Percentiles rank a stretch among this genome's conserved stretches.
These are phyloP conservation scores for Artemia sp. DNA, from an alignment of 2,888 invertebrate species.

Conservation along the genomic window DNA sequence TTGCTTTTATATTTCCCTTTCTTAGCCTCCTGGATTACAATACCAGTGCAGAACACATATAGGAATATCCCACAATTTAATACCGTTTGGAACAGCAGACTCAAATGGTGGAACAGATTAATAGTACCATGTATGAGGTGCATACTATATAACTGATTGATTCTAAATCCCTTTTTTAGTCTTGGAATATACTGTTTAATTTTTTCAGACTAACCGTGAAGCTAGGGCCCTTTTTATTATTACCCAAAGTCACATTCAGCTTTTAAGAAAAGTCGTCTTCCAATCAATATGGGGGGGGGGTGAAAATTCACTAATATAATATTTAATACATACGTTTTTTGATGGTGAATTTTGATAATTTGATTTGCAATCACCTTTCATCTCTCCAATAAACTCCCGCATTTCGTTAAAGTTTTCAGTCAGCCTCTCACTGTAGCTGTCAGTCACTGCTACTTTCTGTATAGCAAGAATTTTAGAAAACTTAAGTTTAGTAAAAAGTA, in stretches of 20 bases:
- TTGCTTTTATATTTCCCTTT: too few relatives aligned
- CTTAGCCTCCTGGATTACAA: too few relatives aligned
- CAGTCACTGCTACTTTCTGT: too few relatives aligned
- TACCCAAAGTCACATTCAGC: background rate
- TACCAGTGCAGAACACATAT: too few relatives aligned
- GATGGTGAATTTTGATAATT: background rate
- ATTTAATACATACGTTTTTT: background rate
- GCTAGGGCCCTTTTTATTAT: background rate
- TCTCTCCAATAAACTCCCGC: background rate
- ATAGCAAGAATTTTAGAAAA: too few relatives aligned
- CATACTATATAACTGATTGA: background rate
- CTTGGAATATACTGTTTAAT: background rate
- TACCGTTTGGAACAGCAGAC: background rate
- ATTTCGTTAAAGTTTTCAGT: too few relatives aligned
- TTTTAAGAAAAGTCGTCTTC: background rate
- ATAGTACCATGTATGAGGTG: background rate
- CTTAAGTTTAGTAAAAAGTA: too few relatives aligned
- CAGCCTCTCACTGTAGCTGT: too few relatives aligned
- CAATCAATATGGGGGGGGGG: constrained; percentile 1
- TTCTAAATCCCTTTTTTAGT: background rate
- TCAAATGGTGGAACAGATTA: background rate
- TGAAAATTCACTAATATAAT: constrained; percentile 13
- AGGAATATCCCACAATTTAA: background rate
- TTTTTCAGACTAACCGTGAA: constrained; percentile 7
- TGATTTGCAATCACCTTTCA: constrained; percentile 1